A percentile compares a stretch with the other conserved stretches of the same genome.
Evolutionary conservation across 2,888 invertebrate species (phyloP).

Genomic region (Caenorhabditis macrosperma): DNA sequence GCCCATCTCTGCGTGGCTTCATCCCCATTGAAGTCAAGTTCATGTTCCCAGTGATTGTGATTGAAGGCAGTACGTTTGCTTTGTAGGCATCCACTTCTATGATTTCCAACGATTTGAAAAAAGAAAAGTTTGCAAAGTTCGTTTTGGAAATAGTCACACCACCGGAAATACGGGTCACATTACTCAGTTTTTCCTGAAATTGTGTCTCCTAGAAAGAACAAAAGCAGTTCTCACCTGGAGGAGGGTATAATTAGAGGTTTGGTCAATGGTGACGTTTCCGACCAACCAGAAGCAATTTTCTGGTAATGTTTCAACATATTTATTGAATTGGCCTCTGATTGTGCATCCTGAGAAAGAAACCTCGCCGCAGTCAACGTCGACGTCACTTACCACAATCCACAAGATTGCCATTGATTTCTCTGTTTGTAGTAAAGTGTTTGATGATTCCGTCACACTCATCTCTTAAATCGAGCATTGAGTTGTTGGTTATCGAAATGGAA

Average conservation of each 20-base stretch:
- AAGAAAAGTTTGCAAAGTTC: slow-evolving; percentile 12
- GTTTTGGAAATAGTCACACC: slow-evolving; percentile 10
- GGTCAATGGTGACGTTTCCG: slow-evolving; percentile 21
- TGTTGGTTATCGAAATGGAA: neutral
- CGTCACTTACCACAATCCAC: slow-evolving; percentile 9
- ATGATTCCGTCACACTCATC: slow-evolving; percentile 16
- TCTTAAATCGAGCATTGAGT: slow-evolving; percentile 9
- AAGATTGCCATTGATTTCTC: slow-evolving; percentile 8
- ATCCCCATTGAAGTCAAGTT: slow-evolving; percentile 2
- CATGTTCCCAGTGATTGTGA: neutral
- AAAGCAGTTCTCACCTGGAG: neutral
- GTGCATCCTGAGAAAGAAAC: slow-evolving; percentile 3
- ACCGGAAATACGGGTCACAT: slow-evolving; percentile 18
- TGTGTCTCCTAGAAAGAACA: neutral
- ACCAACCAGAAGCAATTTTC: slow-evolving; percentile 17
- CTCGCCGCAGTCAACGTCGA: too few relatives aligned
- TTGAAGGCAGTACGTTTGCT: neutral
- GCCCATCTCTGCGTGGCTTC: neutral
- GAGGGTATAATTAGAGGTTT: slow-evolving; percentile 5
- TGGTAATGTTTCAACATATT: slow-evolving; percentile 3
- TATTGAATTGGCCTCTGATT: slow-evolving; percentile 16
- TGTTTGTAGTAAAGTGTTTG: neutral
- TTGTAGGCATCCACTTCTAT: neutral
- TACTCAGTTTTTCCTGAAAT: slow-evolving; percentile 16
- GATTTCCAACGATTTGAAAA: neutral